phyloP scores from a whole-genome alignment of 2,797 vertebrate genomes.

The Rhinogobio ventralis region DNA sequence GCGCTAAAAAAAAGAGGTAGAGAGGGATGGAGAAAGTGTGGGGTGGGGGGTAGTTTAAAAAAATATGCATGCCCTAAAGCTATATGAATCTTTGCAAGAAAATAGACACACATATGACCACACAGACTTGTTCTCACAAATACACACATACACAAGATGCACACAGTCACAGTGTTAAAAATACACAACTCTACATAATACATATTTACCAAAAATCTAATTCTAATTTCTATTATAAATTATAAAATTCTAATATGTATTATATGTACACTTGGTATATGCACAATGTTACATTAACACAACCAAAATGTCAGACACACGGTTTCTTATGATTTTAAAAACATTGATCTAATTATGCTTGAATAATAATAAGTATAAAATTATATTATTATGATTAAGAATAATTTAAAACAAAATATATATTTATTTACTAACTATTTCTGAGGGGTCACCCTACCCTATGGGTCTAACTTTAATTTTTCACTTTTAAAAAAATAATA shows the following conservation, averaged over 20 bases:
- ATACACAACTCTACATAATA: slow-evolving; percentile 58
- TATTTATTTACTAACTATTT: neutral
- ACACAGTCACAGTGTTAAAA: neutral
- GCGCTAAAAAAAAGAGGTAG: slow-evolving; percentile 71
- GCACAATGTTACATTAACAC: too few species aligned
- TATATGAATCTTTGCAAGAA: slow-evolving; percentile 77
- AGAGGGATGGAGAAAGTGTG: slow-evolving; percentile 66
- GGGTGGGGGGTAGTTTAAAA: slow-evolving; percentile 70
- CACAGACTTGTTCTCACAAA: neutral
- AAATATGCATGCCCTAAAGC: slow-evolving; percentile 78
- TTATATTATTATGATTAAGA: too few species aligned
- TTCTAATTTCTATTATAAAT: neutral
- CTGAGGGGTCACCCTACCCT: too few species aligned
- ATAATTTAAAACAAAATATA: too few species aligned
- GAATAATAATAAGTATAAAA: neutral
- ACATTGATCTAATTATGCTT: neutral
- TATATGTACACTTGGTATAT: too few species aligned
- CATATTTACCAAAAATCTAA: neutral
- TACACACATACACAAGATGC: slow-evolving; percentile 31
- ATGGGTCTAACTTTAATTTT: too few species aligned
- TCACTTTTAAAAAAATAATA: too few species aligned
- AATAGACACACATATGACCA: neutral
- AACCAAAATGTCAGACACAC: neutral
- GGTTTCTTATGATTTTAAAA: neutral
- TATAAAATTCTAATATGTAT: neutral